phyloP scores from a whole-genome alignment of 2,797 vertebrate genomes.

The Nasua narica region DNA sequence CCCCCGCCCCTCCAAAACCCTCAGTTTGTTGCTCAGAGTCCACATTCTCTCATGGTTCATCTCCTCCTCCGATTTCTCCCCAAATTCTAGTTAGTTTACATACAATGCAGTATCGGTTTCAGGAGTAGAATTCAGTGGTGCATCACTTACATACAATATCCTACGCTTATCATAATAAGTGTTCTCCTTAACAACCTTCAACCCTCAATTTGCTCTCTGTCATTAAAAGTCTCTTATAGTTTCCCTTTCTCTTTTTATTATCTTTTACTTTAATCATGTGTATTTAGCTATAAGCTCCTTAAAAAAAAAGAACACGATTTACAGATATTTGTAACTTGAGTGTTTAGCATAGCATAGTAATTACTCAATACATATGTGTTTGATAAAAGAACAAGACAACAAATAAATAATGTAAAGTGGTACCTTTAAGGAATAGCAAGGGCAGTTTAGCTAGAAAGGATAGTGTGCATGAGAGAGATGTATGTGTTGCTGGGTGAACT shows the following conservation, averaged over 20 bases:
- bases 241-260: not conserved
- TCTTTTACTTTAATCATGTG: not conserved
- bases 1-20: no score
- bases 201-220: not conserved
- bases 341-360: not conserved
- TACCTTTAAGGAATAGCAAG: not conserved
- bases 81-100: not conserved
- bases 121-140: not conserved
- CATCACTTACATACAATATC: not conserved
- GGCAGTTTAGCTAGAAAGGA: not conserved
- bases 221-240: not conserved
- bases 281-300: not conserved
- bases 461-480: not conserved
- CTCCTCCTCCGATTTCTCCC: no score
- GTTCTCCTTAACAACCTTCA: not conserved
- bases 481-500: not conserved
- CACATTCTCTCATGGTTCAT: no score
- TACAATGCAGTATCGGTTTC: not conserved
- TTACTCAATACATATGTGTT: not conserved
- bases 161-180: not conserved
- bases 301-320: not conserved
- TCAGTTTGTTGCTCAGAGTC: no score
- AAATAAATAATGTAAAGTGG: not conserved
- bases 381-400: not conserved
- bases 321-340: not conserved